Conservation (phyloP, 2,113 vertebrate genomes). For the Scartelaos histophorus region DNA sequence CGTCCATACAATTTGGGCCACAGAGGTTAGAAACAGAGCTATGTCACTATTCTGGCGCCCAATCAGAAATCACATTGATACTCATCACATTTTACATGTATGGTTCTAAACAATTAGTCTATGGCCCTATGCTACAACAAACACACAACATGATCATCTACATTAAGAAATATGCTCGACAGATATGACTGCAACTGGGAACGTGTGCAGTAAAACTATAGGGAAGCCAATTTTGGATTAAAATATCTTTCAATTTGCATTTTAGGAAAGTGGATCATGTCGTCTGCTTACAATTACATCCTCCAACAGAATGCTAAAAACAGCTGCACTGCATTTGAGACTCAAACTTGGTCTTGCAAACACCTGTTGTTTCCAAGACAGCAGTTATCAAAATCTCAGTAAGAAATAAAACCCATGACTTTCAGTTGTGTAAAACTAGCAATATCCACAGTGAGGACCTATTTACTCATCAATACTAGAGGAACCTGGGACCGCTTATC, state of each 20-base stretch:
- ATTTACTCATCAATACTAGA: constrained; percentile 17
- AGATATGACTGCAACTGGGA: constrained; percentile 32
- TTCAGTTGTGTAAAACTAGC: not conserved
- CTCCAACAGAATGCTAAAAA: constrained; percentile 12
- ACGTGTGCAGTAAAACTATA: constrained; percentile 35
- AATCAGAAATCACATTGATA: constrained; percentile 30
- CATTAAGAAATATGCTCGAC: constrained; percentile 32
- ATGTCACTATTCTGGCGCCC: constrained; percentile 35
- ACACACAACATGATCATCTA: constrained; percentile 42
- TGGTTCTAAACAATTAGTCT: constrained; percentile 35
- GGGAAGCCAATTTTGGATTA: constrained; percentile 5
- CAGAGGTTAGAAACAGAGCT: constrained; percentile 40
- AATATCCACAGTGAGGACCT: constrained; percentile 6
- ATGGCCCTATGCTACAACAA: constrained; percentile 48
- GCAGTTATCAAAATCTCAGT: constrained; percentile 18
- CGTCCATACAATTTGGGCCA: constrained; percentile 61
- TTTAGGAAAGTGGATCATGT: not conserved
- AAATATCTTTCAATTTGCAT: not conserved
- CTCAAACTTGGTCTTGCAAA: constrained; percentile 13
- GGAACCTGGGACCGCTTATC: constrained; percentile 2
- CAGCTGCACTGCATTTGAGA: constrained; percentile 19
- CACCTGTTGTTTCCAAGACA: constrained; percentile 9
- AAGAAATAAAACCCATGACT: constrained; percentile 14
- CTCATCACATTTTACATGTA: constrained; percentile 26
- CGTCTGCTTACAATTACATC: constrained; percentile 15